Conservation (phyloP, 2,113 vertebrate genomes). For the Cettia cetti region DNA sequence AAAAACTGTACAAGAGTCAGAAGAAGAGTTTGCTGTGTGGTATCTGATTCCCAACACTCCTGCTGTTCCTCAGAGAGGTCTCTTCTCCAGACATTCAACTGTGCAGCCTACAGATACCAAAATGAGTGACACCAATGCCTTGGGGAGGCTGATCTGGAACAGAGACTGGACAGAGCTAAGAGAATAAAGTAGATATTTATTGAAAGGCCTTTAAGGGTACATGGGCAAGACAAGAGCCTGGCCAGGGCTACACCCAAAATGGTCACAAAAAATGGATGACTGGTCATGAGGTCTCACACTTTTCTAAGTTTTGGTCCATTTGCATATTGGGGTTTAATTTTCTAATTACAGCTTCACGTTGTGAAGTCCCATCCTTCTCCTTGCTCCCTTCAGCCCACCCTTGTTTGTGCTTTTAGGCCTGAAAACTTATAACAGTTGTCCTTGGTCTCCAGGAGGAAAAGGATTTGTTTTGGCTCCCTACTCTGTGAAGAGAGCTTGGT, state of each 20-base stretch:
- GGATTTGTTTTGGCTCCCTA: neutral
- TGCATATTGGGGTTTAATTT: neutral
- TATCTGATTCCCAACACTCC: neutral
- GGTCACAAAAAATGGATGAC: neutral
- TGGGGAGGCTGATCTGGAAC: neutral
- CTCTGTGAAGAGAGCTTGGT: neutral
- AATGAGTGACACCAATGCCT: neutral
- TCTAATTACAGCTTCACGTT: neutral
- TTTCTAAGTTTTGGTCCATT: neutral
- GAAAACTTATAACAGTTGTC: neutral
- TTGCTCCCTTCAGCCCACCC: neutral
- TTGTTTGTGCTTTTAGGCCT: neutral
- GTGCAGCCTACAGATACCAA: neutral
- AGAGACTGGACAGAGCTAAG: neutral
- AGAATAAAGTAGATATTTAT: neutral
- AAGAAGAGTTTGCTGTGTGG: neutral
- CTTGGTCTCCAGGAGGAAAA: neutral
- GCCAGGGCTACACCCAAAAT: neutral
- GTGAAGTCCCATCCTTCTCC: neutral
- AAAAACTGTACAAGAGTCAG: neutral
- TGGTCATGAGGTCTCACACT: neutral
- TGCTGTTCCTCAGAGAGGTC: neutral
- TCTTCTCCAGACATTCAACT: neutral
- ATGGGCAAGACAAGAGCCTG: neutral
- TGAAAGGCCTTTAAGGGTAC: neutral